A percentile compares a stretch with the other conserved stretches of the same genome.
Evolutionary conservation across 2,888 invertebrate species (phyloP).

Genomic region (Autographa pulchrina): DNA sequence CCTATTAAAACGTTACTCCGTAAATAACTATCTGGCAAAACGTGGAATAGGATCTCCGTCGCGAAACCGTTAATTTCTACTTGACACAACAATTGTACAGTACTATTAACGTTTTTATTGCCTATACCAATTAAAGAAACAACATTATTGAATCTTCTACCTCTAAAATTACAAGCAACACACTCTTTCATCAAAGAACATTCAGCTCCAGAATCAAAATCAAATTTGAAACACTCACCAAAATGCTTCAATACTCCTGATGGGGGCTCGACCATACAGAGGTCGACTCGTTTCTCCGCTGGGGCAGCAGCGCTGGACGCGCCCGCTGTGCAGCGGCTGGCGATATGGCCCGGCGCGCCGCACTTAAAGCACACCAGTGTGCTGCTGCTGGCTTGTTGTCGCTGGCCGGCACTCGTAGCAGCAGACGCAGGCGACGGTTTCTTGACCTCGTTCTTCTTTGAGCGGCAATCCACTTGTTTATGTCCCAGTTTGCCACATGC

Average conservation of each 20-base stretch:
- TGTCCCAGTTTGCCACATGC: slow-evolving; percentile 41
- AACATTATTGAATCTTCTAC: slow-evolving; percentile 4
- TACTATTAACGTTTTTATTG: slow-evolving; percentile 13
- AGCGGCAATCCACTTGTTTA: slow-evolving; percentile 27
- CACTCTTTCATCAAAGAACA: slow-evolving; percentile 28
- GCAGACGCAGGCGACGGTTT: neutral
- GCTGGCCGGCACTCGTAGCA: neutral
- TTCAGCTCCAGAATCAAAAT: slow-evolving; percentile 41
- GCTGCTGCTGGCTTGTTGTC: neutral
- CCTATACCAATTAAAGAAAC: slow-evolving; percentile 26
- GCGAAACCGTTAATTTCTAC: neutral
- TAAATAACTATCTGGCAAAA: neutral
- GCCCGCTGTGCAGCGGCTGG: slow-evolving; percentile 6
- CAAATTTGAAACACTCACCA: slow-evolving; percentile 31
- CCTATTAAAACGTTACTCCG: neutral
- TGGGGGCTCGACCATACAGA: slow-evolving; percentile 32
- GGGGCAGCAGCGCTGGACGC: slow-evolving; percentile 2
- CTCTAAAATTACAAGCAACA: slow-evolving; percentile 4
- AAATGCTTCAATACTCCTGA: slow-evolving; percentile 23
- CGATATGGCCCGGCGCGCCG: neutral
- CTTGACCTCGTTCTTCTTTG: neutral
- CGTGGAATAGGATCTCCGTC: neutral
- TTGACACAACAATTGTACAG: neutral
- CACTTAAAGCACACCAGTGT: slow-evolving; percentile 5
- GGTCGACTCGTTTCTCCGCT: slow-evolving; percentile 36